These are phyloP conservation scores for Pseudococcus jackbeardsleyi DNA, from an alignment of 2,888 invertebrate species.

Conservation along the genomic window DNA sequence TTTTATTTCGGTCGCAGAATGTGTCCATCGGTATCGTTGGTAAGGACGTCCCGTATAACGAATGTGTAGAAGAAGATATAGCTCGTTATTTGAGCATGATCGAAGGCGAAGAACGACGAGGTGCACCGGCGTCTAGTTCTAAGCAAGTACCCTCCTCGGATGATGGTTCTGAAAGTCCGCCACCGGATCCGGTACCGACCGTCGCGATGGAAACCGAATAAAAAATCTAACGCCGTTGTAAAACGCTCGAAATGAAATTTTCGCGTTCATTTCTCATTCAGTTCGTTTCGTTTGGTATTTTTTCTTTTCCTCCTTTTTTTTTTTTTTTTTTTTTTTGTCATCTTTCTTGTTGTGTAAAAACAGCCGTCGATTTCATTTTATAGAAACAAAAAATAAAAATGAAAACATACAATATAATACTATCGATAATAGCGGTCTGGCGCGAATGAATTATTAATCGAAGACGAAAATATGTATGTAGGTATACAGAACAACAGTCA, in stretches of 20 bases:
- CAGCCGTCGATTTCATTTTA: too few relatives aligned
- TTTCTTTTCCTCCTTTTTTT: too few relatives aligned
- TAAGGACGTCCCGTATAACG: slow-evolving; percentile 82
- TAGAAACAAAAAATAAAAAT: too few relatives aligned
- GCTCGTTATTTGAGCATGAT: slow-evolving; percentile 75
- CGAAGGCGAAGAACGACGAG: slow-evolving; percentile 73
- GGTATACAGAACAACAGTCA: too few relatives aligned
- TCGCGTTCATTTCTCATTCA: background rate
- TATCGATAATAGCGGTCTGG: too few relatives aligned
- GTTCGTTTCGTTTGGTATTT: too few relatives aligned
- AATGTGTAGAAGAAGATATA: slow-evolving; percentile 83
- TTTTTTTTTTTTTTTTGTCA: too few relatives aligned
- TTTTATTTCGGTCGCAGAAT: slow-evolving; percentile 74
- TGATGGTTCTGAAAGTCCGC: slow-evolving; percentile 65
- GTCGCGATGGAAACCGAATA: slow-evolving; percentile 74
- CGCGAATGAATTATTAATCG: too few relatives aligned
- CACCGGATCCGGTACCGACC: slow-evolving; percentile 72
- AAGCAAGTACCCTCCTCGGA: slow-evolving; percentile 69
- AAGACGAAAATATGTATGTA: too few relatives aligned
- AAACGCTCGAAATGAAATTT: background rate
- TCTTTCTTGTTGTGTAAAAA: too few relatives aligned
- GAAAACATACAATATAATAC: too few relatives aligned
- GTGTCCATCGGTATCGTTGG: slow-evolving; percentile 96
- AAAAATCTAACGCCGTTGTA: slow-evolving; percentile 66
- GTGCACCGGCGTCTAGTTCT: slow-evolving; percentile 68